Evolutionary conservation across 1,140 invertebrate genomes (phyloP).

Genomic region (Euura lappo): DNA sequence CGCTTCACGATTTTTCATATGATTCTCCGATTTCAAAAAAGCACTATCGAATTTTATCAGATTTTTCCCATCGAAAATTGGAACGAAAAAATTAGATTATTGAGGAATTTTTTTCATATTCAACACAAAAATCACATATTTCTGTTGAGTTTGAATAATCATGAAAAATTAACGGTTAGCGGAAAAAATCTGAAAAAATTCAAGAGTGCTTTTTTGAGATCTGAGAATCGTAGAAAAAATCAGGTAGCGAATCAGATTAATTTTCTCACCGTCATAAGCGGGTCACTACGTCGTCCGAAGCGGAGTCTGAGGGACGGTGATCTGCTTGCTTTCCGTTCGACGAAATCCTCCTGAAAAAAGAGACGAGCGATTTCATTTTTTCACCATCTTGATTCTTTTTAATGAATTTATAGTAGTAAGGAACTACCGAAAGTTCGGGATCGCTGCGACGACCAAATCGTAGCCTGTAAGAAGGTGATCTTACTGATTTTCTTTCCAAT

Average conservation of each 20-base stretch:
- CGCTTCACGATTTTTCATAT: too few relatives aligned
- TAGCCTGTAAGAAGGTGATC: neutral
- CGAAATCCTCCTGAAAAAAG: neutral
- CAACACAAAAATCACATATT: too few relatives aligned
- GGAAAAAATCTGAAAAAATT: too few relatives aligned
- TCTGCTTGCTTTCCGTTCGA: neutral
- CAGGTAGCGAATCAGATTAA: neutral
- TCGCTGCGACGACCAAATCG: slow-evolving; percentile 3
- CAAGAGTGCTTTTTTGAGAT: too few relatives aligned
- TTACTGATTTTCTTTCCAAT: neutral
- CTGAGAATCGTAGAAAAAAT: too few relatives aligned
- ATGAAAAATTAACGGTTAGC: too few relatives aligned
- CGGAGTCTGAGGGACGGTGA: neutral
- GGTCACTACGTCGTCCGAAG: neutral
- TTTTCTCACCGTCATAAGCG: neutral
- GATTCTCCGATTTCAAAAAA: too few relatives aligned
- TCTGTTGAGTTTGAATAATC: too few relatives aligned
- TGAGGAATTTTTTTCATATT: too few relatives aligned
- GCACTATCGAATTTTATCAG: too few relatives aligned
- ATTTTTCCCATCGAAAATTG: too few relatives aligned
- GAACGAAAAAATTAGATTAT: too few relatives aligned
- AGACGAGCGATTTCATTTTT: neutral
- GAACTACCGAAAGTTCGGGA: neutral
- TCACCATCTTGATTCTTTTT: neutral
- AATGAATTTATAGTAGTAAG: neutral